phyloP scores from a whole-genome alignment of 2,888 invertebrate genomes.

The Mactromeris polynyma region DNA sequence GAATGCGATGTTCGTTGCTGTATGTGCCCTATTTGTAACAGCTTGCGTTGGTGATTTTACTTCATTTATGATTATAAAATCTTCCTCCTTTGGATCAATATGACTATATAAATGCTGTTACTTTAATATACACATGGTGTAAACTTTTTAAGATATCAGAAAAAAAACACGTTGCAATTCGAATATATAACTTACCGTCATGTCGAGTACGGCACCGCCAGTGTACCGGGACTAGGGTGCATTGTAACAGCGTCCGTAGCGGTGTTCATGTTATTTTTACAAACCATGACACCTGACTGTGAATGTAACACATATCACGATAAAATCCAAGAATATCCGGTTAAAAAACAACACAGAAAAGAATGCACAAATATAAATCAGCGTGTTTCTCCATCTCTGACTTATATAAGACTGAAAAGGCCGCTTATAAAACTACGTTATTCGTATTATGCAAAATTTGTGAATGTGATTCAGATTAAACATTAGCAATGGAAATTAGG shows the following conservation, averaged over 20 bases:
- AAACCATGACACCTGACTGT: not conserved
- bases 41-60: not conserved
- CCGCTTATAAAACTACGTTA: constrained; percentile 68
- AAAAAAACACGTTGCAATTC: not conserved
- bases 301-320: not conserved
- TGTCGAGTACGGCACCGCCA: too few species aligned
- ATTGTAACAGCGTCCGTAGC: too few species aligned
- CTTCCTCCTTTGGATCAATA: not conserved
- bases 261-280: not conserved
- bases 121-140: not conserved
- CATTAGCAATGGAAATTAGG: constrained; percentile 74
- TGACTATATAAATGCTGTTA: not conserved
- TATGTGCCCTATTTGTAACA: not conserved
- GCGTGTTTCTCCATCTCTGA: constrained; percentile 49
- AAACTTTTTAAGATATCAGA: not conserved
- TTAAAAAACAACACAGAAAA: constrained; percentile 9
- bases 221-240: too few species aligned
- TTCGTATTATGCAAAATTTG: constrained; percentile 74
- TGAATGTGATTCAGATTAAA: constrained; percentile 71
- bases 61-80: not conserved
- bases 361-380: constrained; percentile 37
- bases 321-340: constrained; percentile 42
- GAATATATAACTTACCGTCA: not conserved
- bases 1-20: not conserved
- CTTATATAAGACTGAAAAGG: constrained; percentile 68